These are phyloP conservation scores for Triplophysa tibetana DNA, from an alignment of 2,113 vertebrate species.

Conservation along the genomic window DNA sequence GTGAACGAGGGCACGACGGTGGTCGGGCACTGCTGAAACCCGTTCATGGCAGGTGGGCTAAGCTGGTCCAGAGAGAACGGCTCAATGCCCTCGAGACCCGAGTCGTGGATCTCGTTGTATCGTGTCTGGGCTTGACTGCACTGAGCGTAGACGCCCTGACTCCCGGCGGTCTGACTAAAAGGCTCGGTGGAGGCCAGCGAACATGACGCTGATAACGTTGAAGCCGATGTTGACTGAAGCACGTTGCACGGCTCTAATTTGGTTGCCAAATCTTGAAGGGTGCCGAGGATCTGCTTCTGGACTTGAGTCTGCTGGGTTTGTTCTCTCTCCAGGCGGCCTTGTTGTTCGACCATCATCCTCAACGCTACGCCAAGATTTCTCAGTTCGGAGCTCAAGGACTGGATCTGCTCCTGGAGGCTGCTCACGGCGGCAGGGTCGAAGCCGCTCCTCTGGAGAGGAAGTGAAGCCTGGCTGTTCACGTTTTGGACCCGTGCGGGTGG, in stretches of 20 bases:
- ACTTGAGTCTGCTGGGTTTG: slow-evolving; percentile 80
- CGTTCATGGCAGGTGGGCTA: slow-evolving; percentile 67
- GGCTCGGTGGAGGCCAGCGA: slow-evolving; percentile 64
- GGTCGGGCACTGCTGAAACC: slow-evolving; percentile 68
- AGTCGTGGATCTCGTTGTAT: slow-evolving; percentile 63
- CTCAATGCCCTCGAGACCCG: slow-evolving; percentile 64
- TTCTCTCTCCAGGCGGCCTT: slow-evolving; percentile 75
- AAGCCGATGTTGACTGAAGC: slow-evolving; percentile 56
- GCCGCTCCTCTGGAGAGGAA: slow-evolving; percentile 54
- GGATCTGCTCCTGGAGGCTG: slow-evolving; percentile 71
- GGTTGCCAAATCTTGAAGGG: slow-evolving; percentile 75
- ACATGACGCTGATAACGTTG: slow-evolving; percentile 56
- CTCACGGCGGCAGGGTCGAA: slow-evolving; percentile 50
- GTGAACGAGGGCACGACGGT: slow-evolving; percentile 61
- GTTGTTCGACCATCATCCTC: slow-evolving; percentile 75
- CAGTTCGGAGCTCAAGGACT: slow-evolving; percentile 71
- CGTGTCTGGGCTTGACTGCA: slow-evolving; percentile 67
- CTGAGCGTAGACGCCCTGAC: slow-evolving; percentile 58
- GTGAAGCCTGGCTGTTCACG: slow-evolving; percentile 55
- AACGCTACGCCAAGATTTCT: slow-evolving; percentile 74
- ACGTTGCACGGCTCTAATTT: slow-evolving; percentile 62
- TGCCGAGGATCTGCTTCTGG: slow-evolving; percentile 82
- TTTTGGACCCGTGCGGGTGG: slow-evolving; percentile 53
- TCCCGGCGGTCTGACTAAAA: slow-evolving; percentile 68
- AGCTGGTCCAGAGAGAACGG: slow-evolving; percentile 69